Conservation (phyloP, 1,140 invertebrate genomes). For the Heliconius melpomene region DNA sequence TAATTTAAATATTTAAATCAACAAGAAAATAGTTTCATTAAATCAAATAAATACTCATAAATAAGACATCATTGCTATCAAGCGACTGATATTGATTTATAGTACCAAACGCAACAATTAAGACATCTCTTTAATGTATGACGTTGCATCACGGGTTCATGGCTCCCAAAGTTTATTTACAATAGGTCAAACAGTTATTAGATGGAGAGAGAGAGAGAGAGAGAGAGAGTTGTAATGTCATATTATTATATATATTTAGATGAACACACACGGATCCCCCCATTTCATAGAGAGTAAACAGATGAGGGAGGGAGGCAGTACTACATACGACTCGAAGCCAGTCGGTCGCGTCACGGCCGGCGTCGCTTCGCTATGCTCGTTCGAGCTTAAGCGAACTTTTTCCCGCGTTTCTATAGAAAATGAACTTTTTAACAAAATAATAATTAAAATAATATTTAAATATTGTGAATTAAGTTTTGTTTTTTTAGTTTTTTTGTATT, state of each 20-base stretch:
- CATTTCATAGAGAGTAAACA: constrained; percentile 76
- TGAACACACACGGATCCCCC: constrained; percentile 68
- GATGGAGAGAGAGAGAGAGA: too few relatives aligned
- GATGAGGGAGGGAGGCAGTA: constrained; percentile 74
- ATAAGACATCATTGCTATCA: constrained; percentile 33
- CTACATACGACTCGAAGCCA: constrained; percentile 61
- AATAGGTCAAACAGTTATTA: constrained; percentile 58
- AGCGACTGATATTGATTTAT: constrained; percentile 38
- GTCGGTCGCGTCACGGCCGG: constrained; percentile 58
- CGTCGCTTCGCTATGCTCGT: constrained; percentile 50
- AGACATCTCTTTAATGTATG: constrained; percentile 45
- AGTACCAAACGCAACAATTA: constrained; percentile 41
- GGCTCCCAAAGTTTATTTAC: constrained; percentile 59
- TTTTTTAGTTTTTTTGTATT: neutral
- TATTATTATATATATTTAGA: constrained; percentile 45
- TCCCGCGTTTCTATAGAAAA: constrained; percentile 47
- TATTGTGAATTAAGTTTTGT: constrained; percentile 36
- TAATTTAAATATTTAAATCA: constrained; percentile 7
- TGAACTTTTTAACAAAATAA: constrained; percentile 43
- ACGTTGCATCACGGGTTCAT: constrained; percentile 49
- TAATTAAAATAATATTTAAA: constrained; percentile 35
- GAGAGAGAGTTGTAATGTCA: constrained; percentile 48
- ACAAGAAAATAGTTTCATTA: constrained; percentile 24
- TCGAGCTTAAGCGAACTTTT: constrained; percentile 61
- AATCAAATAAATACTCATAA: constrained; percentile 36